Percentiles rank a stretch among this genome's conserved stretches.
These are phyloP conservation scores for Colistium nudipinnis DNA, from an alignment of 2,113 vertebrate genomes.

Conservation along the genomic window DNA sequence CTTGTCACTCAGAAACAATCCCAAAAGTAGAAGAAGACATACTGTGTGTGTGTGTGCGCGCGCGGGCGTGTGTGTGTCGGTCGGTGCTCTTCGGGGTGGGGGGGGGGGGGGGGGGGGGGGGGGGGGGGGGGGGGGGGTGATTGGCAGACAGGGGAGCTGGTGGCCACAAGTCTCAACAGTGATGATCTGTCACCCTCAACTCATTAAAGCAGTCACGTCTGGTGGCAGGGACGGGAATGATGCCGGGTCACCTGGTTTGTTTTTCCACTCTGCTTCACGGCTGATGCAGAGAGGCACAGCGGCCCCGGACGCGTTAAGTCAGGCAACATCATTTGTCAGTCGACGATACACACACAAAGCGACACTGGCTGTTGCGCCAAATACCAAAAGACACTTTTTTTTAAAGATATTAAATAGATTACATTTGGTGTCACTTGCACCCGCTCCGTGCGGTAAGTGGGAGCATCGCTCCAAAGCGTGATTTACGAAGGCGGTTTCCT, in stretches of 20 bases:
- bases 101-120: slow-evolving; percentile 58
- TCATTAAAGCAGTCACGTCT: slow-evolving; percentile 49
- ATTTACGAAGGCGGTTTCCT: no score
- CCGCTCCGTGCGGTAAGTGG: no score
- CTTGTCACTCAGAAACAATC: slow-evolving; percentile 54
- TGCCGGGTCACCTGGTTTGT: slow-evolving; percentile 31
- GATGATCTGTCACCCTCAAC: slow-evolving; percentile 59
- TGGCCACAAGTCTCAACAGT: slow-evolving; percentile 46
- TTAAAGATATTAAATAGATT: no score
- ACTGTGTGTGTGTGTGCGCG: slow-evolving; percentile 45
- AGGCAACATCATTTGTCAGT: slow-evolving; percentile 1
- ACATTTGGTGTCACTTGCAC: no score
- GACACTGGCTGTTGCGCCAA: neutral
- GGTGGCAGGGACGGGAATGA: slow-evolving; percentile 15
- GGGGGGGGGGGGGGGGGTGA: slow-evolving; percentile 50
- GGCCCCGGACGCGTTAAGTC: slow-evolving; percentile 13
- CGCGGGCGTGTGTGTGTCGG: no score
- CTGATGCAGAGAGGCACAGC: slow-evolving; percentile 7
- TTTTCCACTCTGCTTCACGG: slow-evolving; percentile 22
- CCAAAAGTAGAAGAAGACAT: slow-evolving; percentile 28
- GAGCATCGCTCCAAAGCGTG: no score
- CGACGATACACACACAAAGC: neutral
- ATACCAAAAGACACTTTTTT: no score
- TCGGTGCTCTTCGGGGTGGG: slow-evolving; percentile 22
- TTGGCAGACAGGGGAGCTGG: slow-evolving; percentile 56